Evolutionary conservation across 1,140 invertebrate genomes (phyloP).

Genomic region (Rhopalosiphum maidis): DNA sequence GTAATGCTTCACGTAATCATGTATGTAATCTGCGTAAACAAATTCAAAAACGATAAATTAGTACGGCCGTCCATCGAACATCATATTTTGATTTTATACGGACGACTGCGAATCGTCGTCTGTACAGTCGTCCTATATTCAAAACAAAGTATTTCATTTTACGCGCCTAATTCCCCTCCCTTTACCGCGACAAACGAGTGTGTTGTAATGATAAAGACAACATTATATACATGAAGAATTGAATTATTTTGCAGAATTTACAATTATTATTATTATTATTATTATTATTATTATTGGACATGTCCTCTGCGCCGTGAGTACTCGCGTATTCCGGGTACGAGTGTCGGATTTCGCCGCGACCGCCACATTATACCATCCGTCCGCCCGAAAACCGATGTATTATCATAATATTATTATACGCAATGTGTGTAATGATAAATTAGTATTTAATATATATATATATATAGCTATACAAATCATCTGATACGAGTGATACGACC

Average conservation of each 20-base stretch:
- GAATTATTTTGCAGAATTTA: slow-evolving; percentile 14
- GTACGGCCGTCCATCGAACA: neutral
- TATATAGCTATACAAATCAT: neutral
- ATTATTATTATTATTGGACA: neutral
- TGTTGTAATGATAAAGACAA: neutral
- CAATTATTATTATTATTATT: slow-evolving; percentile 14
- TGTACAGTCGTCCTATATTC: neutral
- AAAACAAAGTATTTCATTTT: neutral
- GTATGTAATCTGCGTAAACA: slow-evolving; percentile 38
- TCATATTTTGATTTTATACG: neutral
- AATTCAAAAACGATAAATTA: slow-evolving; percentile 8
- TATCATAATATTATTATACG: neutral
- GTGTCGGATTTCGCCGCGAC: neutral
- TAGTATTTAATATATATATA: neutral
- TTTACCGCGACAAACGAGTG: too few relatives aligned
- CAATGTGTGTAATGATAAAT: neutral
- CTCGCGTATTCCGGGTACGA: neutral
- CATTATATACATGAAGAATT: neutral
- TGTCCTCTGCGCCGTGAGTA: neutral
- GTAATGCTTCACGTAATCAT: slow-evolving; percentile 45
- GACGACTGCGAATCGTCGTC: neutral
- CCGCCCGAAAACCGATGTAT: neutral
- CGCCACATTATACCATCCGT: neutral
- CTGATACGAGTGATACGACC: neutral
- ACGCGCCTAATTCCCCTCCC: neutral